phyloP scores from a whole-genome alignment of 2,888 invertebrate genomes.

The Polymixis flavicincta region DNA sequence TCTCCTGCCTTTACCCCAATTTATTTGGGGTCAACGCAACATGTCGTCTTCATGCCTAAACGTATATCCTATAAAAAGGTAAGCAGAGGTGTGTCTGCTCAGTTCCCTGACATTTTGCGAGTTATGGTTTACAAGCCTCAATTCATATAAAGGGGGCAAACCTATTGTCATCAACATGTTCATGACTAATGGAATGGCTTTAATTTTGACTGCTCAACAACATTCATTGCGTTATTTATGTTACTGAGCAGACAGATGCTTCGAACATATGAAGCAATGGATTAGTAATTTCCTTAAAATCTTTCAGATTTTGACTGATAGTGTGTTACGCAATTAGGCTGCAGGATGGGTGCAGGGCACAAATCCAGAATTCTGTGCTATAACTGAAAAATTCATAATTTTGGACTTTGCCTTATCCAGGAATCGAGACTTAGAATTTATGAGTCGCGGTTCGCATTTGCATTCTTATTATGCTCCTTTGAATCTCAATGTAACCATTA shows the following conservation, averaged over 20 bases:
- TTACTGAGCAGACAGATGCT: too few relatives aligned
- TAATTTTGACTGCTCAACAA: too few relatives aligned
- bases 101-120: neutral
- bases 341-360: too few relatives aligned
- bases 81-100: neutral
- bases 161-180: neutral
- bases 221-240: too few relatives aligned
- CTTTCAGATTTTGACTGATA: too few relatives aligned
- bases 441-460: neutral
- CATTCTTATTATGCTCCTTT: too few relatives aligned
- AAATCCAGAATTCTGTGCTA: neutral
- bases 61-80: neutral
- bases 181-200: too few relatives aligned
- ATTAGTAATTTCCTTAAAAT: too few relatives aligned
- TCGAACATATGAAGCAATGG: too few relatives aligned
- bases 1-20: neutral
- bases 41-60: neutral
- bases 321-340: too few relatives aligned
- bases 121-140: too few relatives aligned
- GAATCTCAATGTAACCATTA: neutral
- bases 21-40: neutral
- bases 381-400: neutral
- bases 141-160: neutral
- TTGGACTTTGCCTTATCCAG: neutral
- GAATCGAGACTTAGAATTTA: neutral